Evolutionary conservation across 2,113 vertebrate genomes (phyloP).

Genomic region (Callipepla californica): DNA sequence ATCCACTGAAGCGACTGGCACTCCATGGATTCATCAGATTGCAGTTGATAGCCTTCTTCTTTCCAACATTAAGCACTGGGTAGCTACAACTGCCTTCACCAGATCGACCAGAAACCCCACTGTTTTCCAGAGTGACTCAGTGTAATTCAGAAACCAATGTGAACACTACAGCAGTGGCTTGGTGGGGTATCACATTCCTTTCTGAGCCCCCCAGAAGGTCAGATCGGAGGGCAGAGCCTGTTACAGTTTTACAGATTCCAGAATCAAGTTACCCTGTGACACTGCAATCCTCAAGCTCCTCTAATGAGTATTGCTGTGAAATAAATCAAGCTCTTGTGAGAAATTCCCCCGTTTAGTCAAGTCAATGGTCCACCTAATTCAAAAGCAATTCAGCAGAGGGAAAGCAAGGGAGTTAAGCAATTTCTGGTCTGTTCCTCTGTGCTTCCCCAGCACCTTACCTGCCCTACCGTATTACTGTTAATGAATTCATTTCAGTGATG

Average conservation of each 20-base stretch:
- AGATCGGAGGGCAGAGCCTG: background rate
- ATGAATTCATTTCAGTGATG: background rate
- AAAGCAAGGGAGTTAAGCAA: background rate
- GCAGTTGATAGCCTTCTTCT: background rate
- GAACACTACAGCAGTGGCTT: background rate
- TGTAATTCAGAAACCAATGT: background rate
- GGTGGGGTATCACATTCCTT: background rate
- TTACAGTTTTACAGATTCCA: background rate
- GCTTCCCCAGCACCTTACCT: background rate
- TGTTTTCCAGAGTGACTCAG: background rate
- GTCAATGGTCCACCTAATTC: constrained; percentile 36
- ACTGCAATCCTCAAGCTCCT: background rate
- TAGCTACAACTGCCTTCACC: background rate
- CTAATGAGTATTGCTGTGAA: background rate
- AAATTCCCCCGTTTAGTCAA: background rate
- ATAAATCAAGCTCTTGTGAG: background rate
- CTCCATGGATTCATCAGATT: background rate
- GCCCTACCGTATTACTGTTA: background rate
- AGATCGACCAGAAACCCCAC: background rate
- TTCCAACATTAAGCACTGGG: background rate
- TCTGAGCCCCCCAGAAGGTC: background rate
- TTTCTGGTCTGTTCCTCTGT: background rate
- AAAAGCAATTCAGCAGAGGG: background rate
- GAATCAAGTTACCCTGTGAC: background rate
- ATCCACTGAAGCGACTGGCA: background rate